Percentiles rank a stretch among this genome's conserved stretches.
Conservation (phyloP, 1,140 invertebrate species). For the Diprion similis region DNA sequence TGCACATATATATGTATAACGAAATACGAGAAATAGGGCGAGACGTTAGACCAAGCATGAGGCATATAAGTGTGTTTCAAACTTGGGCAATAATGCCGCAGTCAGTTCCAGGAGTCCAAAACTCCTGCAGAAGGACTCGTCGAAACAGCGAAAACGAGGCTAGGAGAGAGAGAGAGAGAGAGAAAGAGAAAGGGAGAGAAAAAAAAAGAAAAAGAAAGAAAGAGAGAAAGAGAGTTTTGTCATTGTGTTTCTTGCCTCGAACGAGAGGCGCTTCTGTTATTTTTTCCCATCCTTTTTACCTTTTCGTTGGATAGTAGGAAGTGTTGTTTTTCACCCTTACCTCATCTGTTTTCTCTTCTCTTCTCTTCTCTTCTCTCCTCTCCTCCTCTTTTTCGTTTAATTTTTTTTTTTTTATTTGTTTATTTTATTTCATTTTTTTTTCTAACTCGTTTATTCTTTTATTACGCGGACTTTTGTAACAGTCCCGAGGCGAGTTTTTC, state of each 20-base stretch:
- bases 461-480: neutral
- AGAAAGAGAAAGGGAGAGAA: too few relatives aligned
- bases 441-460: constrained; percentile 4
- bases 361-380: neutral
- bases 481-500: neutral
- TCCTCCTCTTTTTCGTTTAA: too few relatives aligned
- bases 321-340: too few relatives aligned
- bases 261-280: neutral
- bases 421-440: neutral
- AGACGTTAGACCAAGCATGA: too few relatives aligned
- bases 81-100: constrained; percentile 52
- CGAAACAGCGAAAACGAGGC: neutral
- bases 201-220: too few relatives aligned
- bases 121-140: neutral
- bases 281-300: too few relatives aligned
- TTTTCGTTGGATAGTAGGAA: too few relatives aligned
- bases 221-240: neutral
- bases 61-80: constrained; percentile 40
- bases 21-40: too few relatives aligned
- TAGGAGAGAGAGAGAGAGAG: neutral
- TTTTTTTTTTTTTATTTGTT: neutral
- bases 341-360: too few relatives aligned
- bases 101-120: constrained; percentile 39
- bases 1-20: too few relatives aligned
- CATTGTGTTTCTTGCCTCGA: neutral